phyloP scores from a whole-genome alignment of 2,113 vertebrate species.

The Oreochromis niloticus region DNA sequence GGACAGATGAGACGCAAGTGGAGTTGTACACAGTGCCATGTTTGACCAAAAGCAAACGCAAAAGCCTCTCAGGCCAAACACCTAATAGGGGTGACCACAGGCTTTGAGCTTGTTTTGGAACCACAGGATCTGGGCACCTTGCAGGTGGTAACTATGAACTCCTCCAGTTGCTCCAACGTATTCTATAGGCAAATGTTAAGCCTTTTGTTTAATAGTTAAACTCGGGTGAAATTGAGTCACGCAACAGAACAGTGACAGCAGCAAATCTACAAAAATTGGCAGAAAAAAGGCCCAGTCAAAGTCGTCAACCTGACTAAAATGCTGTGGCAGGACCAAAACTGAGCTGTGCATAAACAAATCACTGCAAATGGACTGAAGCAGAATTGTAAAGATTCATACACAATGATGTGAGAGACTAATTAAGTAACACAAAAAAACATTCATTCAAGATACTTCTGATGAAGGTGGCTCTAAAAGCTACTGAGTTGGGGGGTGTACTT shows the following conservation, averaged over 20 bases:
- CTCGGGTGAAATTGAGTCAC: accelerated
- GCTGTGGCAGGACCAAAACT: neutral
- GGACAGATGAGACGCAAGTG: neutral
- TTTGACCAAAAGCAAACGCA: neutral
- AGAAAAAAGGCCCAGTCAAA: neutral
- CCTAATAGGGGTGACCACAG: neutral
- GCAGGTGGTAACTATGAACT: neutral
- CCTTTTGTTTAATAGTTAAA: neutral
- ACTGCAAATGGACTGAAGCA: neutral
- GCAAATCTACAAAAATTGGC: neutral
- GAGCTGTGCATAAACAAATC: neutral
- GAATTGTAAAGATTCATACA: neutral
- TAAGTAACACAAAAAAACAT: neutral
- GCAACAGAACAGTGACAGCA: neutral
- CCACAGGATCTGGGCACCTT: neutral
- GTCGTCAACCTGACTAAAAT: neutral
- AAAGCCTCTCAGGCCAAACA: neutral
- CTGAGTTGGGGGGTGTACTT: neutral
- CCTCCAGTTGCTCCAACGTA: neutral
- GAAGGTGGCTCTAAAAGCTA: neutral
- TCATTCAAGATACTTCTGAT: neutral
- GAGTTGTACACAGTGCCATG: neutral
- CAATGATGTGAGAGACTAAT: neutral
- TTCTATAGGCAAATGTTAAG: neutral
- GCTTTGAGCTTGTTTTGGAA: neutral